These are phyloP conservation scores for Gouania willdenowi DNA, from an alignment of 2,797 vertebrate genomes.

Conservation along the genomic window DNA sequence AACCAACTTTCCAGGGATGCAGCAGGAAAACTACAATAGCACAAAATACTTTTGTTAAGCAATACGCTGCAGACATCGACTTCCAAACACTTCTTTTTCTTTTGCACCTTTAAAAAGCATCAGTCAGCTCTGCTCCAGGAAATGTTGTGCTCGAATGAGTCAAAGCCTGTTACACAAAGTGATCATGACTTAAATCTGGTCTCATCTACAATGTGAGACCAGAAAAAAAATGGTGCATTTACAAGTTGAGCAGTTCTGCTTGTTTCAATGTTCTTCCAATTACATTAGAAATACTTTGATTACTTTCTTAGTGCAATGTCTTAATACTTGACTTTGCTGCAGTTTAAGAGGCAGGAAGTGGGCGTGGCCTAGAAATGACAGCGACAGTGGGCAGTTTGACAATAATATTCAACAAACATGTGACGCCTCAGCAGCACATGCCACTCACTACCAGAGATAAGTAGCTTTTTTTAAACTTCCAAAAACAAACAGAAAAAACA, in stretches of 20 bases:
- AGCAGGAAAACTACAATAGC: slow-evolving; percentile 71
- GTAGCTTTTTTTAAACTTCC: slow-evolving; percentile 15
- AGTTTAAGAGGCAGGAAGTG: slow-evolving; percentile 20
- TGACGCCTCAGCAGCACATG: slow-evolving; percentile 18
- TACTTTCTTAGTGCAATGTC: no score
- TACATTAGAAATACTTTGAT: slow-evolving; percentile 45
- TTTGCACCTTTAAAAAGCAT: slow-evolving; percentile 15
- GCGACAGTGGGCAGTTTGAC: slow-evolving; percentile 18
- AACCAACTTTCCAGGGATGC: slow-evolving; percentile 65
- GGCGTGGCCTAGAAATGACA: slow-evolving; percentile 14
- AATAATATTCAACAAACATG: slow-evolving; percentile 27
- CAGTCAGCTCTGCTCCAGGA: slow-evolving; percentile 34
- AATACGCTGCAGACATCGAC: slow-evolving; percentile 56
- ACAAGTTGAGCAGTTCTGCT: slow-evolving; percentile 48
- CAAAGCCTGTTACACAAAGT: no score
- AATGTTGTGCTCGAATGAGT: no score
- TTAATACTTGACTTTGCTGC: slow-evolving; percentile 21
- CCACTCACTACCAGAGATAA: slow-evolving; percentile 15
- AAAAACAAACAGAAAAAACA: slow-evolving; percentile 42
- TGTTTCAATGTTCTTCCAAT: slow-evolving; percentile 40
- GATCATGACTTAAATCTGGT: no score
- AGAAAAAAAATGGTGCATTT: slow-evolving; percentile 60
- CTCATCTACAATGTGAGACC: no score
- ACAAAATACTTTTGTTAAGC: slow-evolving; percentile 64
- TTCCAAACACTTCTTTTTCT: slow-evolving; percentile 48